A percentile compares a stretch with the other conserved stretches of the same genome.
These are phyloP conservation scores for Girardinichthys multiradiatus DNA, from an alignment of 2,113 vertebrate genomes.

Conservation along the genomic window DNA sequence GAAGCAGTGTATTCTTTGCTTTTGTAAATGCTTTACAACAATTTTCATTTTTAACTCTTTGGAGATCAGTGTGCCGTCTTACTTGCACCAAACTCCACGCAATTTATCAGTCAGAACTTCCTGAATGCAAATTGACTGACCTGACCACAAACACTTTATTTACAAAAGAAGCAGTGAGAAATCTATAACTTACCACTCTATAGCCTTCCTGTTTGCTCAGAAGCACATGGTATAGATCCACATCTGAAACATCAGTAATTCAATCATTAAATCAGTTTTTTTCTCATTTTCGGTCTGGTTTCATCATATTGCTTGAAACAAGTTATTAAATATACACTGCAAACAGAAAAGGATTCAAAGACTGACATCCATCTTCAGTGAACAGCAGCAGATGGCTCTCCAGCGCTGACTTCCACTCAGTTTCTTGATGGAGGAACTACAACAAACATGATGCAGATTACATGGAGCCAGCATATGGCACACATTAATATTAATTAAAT, in stretches of 20 bases:
- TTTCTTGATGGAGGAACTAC: conserved; percentile 88
- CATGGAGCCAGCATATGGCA: neutral
- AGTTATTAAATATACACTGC: conserved; percentile 1
- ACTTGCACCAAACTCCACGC: neutral
- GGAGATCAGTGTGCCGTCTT: neutral
- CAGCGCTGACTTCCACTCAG: conserved; percentile 70
- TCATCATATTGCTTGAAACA: neutral
- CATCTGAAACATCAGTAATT: conserved; percentile 80
- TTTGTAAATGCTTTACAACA: conserved; percentile 21
- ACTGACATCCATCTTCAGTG: conserved; percentile 95
- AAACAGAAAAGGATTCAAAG: neutral
- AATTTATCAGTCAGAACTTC: neutral
- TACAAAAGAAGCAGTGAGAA: neutral
- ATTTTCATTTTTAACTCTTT: conserved; percentile 37
- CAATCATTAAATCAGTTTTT: neutral
- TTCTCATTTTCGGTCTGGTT: neutral
- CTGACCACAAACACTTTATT: neutral
- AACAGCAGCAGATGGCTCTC: conserved; percentile 89
- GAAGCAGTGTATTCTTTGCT: conserved; percentile 15
- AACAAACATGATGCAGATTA: neutral
- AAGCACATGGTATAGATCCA: conserved; percentile 87
- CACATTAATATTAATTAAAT: neutral
- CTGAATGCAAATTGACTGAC: neutral
- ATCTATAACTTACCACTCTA: conserved; percentile 84
- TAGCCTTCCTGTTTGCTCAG: conserved; percentile 85